Evolutionary conservation across 2,797 vertebrate species (phyloP).

Genomic region (Mallotus villosus): DNA sequence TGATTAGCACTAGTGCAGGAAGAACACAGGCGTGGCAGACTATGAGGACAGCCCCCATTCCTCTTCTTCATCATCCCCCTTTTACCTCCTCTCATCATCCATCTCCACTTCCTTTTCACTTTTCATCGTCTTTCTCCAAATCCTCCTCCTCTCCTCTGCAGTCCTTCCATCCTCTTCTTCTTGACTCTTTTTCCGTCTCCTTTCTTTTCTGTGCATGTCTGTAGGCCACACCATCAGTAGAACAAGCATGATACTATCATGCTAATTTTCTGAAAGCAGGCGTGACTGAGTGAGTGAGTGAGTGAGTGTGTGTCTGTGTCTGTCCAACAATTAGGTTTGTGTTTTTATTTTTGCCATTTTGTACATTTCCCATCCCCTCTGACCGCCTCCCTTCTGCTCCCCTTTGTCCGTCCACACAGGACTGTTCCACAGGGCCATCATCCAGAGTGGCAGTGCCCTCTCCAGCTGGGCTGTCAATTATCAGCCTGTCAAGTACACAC

Average conservation of each 20-base stretch:
- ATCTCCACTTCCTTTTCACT: too few relatives aligned
- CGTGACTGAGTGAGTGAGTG: background rate
- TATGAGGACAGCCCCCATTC: background rate
- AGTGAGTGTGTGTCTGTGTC: conserved; percentile 3
- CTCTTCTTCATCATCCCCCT: too few relatives aligned
- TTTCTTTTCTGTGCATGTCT: conserved; percentile 2
- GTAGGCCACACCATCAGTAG: too few relatives aligned
- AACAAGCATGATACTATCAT: too few relatives aligned
- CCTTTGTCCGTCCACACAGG: background rate
- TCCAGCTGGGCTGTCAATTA: conserved; percentile 99
- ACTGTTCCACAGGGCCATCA: conserved; percentile 79
- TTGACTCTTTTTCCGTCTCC: too few relatives aligned
- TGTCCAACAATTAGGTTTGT: background rate
- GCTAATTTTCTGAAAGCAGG: background rate
- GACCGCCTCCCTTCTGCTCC: conserved; percentile 2
- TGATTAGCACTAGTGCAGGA: background rate
- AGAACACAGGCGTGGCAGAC: conserved; percentile 33
- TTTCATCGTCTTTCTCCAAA: too few relatives aligned
- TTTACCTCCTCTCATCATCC: too few relatives aligned
- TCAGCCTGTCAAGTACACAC: conserved; percentile 97
- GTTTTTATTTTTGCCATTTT: background rate
- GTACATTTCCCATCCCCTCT: background rate
- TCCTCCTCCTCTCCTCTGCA: too few relatives aligned
- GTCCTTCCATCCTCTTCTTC: too few relatives aligned
- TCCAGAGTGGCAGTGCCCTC: conserved; percentile 95